Conservation (phyloP, 2,797 vertebrate species). For the Mormyrus proboscirostris region DNA sequence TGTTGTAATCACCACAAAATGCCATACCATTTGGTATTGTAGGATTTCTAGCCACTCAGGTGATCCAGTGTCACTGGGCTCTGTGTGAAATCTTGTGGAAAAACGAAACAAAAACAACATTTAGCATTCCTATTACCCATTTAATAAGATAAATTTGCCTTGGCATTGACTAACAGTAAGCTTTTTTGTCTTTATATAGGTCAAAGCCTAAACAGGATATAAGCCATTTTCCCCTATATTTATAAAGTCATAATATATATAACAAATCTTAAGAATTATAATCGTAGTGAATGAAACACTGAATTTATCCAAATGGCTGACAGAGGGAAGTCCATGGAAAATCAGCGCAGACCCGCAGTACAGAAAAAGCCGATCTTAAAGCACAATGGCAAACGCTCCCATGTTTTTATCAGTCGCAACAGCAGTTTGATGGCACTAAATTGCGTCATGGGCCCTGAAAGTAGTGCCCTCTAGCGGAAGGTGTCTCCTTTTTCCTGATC, state of each 20-base stretch:
- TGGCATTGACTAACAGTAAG: not conserved
- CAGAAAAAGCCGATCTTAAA: not conserved
- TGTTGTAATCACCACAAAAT: not conserved
- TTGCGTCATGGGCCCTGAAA: not conserved
- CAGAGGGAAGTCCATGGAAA: not conserved
- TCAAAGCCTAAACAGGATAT: not conserved
- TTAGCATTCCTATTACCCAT: not conserved
- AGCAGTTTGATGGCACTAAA: conserved; percentile 9
- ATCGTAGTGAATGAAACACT: conserved; percentile 10
- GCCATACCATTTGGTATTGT: not conserved
- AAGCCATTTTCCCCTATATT: not conserved
- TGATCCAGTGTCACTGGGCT: not conserved
- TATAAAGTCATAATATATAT: conserved; percentile 5
- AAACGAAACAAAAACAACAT: not conserved
- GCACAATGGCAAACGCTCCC: conserved; percentile 15
- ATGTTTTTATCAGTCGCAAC: not conserved
- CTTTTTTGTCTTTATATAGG: not conserved
- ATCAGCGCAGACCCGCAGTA: not conserved
- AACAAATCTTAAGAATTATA: not conserved
- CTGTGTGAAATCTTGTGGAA: conserved; percentile 3
- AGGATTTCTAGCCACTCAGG: not conserved
- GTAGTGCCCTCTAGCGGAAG: not conserved
- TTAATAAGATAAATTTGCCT: conserved; percentile 3
- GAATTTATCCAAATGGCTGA: not conserved
- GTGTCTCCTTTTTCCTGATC: not conserved